Evolutionary conservation across 1,140 invertebrate species (phyloP).

Genomic region (Trinorchestia longiramus): DNA sequence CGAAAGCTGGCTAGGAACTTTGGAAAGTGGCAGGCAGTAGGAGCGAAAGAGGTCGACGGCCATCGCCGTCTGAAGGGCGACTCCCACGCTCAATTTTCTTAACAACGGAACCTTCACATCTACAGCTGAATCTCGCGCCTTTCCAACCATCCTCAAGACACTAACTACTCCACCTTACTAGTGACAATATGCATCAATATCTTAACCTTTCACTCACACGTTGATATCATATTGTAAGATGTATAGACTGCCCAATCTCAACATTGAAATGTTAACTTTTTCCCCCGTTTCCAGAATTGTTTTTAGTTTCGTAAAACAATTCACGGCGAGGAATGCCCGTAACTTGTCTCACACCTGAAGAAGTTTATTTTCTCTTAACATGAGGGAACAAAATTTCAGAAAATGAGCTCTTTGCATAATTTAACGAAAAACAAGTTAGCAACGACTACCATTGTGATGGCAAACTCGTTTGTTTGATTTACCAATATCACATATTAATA

Average conservation of each 20-base stretch:
- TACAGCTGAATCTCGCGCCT: not conserved
- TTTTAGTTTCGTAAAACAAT: not conserved
- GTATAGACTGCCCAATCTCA: not conserved
- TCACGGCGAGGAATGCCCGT: no score
- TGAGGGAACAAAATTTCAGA: no score
- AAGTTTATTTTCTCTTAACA: no score
- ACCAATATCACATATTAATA: no score
- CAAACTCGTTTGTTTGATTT: no score
- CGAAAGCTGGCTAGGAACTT: not conserved
- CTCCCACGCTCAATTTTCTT: constrained; percentile 29
- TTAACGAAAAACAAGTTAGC: no score
- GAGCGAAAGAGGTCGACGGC: constrained; percentile 32
- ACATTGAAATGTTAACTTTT: not conserved
- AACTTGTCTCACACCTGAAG: no score
- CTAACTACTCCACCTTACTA: not conserved
- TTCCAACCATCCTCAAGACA: not conserved
- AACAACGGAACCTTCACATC: not conserved
- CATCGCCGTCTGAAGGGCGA: constrained; percentile 22
- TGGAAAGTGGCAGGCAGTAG: constrained; percentile 16
- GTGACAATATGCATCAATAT: not conserved
- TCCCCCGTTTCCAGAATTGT: not conserved
- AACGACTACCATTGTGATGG: no score
- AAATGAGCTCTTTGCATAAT: no score
- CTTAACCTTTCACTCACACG: not conserved
- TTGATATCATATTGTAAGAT: not conserved